Percentiles rank a stretch among this genome's conserved stretches.
Evolutionary conservation across 2,797 vertebrate genomes (phyloP).

Genomic region (Karalla daura): DNA sequence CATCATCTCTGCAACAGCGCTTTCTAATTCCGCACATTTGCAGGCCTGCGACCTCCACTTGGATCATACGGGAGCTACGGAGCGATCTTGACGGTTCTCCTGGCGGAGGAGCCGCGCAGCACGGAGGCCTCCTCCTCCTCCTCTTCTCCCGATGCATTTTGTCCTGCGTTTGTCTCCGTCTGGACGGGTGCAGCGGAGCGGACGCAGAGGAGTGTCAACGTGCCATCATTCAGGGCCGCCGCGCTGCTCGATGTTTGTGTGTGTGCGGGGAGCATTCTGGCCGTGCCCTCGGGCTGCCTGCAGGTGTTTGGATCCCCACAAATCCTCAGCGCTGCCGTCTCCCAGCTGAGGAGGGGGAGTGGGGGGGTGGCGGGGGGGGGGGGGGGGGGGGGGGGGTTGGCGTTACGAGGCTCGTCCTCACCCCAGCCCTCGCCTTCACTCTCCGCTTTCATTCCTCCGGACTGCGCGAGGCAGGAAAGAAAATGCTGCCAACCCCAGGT

Average conservation of each 20-base stretch:
- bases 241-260: constrained; percentile 10
- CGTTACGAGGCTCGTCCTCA: constrained; percentile 1
- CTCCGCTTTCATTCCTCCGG: constrained; percentile 13
- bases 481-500: constrained; percentile 51
- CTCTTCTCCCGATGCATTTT: constrained; percentile 6
- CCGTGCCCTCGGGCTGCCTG: constrained; percentile 31
- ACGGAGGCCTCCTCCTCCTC: neutral
- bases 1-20: too few species aligned
- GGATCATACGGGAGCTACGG: too few species aligned
- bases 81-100: too few species aligned
- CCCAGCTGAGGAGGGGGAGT: constrained; percentile 38
- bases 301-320: constrained; percentile 41
- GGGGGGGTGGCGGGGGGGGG: too few species aligned
- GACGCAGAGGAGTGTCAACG: neutral
- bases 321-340: constrained; percentile 24
- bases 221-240: neutral
- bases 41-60: too few species aligned
- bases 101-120: constrained; percentile 1
- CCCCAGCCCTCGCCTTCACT: constrained; percentile 13
- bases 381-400: too few species aligned
- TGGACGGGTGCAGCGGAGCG: constrained; percentile 2
- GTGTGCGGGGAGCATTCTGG: constrained; percentile 11
- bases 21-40: too few species aligned
- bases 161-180: constrained; percentile 1
- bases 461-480: constrained; percentile 44